A percentile compares a stretch with the other conserved stretches of the same genome.
phyloP scores from a whole-genome alignment of 2,113 vertebrate genomes.

The Megaptera novaeangliae region DNA sequence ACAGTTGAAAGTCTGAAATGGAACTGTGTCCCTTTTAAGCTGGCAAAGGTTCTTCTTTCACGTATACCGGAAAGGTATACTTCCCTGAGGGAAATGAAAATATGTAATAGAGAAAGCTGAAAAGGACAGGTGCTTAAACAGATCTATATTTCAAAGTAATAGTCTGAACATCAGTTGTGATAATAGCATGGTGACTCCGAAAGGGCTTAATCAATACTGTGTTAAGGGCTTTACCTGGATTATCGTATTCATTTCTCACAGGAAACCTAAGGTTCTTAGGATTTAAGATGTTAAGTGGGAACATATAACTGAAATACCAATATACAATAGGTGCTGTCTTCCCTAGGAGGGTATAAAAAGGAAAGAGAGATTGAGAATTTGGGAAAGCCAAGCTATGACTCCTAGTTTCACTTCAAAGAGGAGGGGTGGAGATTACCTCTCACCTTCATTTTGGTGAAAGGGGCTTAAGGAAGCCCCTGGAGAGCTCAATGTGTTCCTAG shows the following conservation, averaged over 20 bases:
- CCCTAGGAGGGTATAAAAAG: neutral
- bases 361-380: neutral
- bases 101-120: neutral
- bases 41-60: neutral
- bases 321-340: neutral
- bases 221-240: neutral
- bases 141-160: neutral
- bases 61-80: neutral
- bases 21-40: neutral
- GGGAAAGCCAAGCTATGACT: neutral
- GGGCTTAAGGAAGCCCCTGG: neutral
- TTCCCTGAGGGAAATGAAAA: neutral
- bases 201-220: neutral
- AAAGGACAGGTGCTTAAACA: neutral
- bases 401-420: neutral
- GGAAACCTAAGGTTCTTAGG: neutral
- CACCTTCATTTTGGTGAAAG: neutral
- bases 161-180: neutral
- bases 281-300: neutral
- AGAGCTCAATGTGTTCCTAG: neutral
- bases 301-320: neutral
- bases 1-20: constrained; percentile 7
- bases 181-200: neutral
- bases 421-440: neutral
- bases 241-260: neutral